Evolutionary conservation across 2,888 invertebrate genomes (phyloP), one percentile per base, ranked within the genome.

Genomic region (Lasioglossum leucozonium): DNA sequence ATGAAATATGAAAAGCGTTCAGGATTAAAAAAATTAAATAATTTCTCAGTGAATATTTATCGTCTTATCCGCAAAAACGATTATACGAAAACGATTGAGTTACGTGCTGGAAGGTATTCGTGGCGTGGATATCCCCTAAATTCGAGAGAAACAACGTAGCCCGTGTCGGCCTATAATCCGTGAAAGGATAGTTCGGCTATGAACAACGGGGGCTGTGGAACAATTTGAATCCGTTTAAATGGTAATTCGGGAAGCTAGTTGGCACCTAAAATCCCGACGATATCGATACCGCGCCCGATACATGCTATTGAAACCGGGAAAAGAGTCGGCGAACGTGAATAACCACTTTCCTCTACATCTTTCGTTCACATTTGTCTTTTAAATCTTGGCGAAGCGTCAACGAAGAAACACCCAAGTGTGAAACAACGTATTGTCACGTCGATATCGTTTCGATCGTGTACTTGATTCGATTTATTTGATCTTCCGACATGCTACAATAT

Each of bases 191-290:
- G 81, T 69, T 79, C 73, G 40, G 65, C 82, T 82, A 84, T 83
- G 89, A 89, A 85, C 86, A 84, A 88, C 86, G 85, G 62, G 72
- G 65, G 77, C 44, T 47, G 78, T 55, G 86, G 85, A 86, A 89
- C 90, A 85, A 88, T 88, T 85, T 81, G 88, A 85, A 88, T 88
- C 86, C 88, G 89, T 89, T 89, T 89, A 89, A 89, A 89, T 89
- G 88, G 87, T 89, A 89, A 90, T 89, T 89, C 83, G 80, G 81
- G 77, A 86, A 88, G 82, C 87, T 85, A 85, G 88, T 83, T 82
- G 86, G 79, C 82, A 79, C 77, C 82, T 86, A 81, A 79, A 86
- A 72, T 73, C 81, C 58, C 34, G 26, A 69, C 84, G 74, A 79
- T 84, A 83, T 88, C 77, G 84, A 78, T 84, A 77, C 72, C 16